Conservation (phyloP, 2,113 vertebrate genomes). For the Amia ocellicauda region DNA sequence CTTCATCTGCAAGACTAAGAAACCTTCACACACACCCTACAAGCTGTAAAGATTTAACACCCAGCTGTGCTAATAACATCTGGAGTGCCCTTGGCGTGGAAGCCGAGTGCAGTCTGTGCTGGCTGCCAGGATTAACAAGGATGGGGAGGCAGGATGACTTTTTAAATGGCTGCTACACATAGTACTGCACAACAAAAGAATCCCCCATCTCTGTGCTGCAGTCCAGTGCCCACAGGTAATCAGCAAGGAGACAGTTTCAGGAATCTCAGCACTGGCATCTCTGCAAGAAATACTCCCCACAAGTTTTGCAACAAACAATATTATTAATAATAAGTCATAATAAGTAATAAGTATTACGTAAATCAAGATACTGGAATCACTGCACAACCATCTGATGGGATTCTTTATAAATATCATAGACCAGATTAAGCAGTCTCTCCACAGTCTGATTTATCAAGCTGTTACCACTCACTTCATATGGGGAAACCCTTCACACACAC, state of each 20-base stretch:
- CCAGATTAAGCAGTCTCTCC: no score
- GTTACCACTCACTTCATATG: no score
- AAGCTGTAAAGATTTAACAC: neutral
- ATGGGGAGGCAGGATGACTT: neutral
- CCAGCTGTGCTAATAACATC: constrained; percentile 39
- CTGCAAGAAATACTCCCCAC: no score
- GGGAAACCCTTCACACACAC: no score
- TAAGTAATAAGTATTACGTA: no score
- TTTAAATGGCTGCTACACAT: constrained; percentile 4
- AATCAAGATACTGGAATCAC: no score
- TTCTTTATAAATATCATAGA: no score
- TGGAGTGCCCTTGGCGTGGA: constrained; percentile 42
- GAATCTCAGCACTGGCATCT: no score
- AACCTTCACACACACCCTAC: neutral
- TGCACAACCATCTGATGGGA: no score
- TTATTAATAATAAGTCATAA: no score
- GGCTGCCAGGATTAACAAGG: neutral
- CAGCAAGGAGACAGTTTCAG: neutral
- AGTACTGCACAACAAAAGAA: neutral
- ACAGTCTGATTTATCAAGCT: no score
- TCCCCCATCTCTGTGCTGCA: neutral
- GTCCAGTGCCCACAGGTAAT: neutral
- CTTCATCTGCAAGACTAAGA: neutral
- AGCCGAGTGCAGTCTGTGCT: constrained; percentile 7
- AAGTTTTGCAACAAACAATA: no score